Conservation (phyloP, 2,888 invertebrate genomes). For the Sycophila texana region DNA sequence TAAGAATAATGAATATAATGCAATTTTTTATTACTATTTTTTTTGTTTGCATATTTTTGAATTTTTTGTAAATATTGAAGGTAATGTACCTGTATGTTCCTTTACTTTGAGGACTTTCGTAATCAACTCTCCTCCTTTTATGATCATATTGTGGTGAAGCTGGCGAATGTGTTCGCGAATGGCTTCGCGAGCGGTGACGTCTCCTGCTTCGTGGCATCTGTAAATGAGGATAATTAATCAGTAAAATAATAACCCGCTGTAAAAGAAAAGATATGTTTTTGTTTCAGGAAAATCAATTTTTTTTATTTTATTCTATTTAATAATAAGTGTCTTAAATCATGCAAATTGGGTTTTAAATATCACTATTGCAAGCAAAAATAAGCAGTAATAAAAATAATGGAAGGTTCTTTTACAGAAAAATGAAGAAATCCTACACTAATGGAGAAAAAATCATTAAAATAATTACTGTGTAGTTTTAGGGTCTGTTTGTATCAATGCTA, state of each 20-base stretch:
- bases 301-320: neutral
- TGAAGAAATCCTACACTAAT: neutral
- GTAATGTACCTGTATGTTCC: slow-evolving; percentile 80
- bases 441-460: neutral
- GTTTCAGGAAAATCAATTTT: slow-evolving; percentile 1
- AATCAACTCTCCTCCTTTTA: slow-evolving; percentile 85
- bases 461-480: too few relatives aligned
- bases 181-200: slow-evolving; percentile 85
- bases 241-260: neutral
- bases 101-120: slow-evolving; percentile 79
- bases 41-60: too few relatives aligned
- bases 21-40: too few relatives aligned
- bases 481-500: neutral
- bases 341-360: neutral
- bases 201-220: slow-evolving; percentile 91
- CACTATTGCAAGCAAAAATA: neutral
- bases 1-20: too few relatives aligned
- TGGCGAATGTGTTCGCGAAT: slow-evolving; percentile 76
- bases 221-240: slow-evolving; percentile 11
- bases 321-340: slow-evolving; percentile 20
- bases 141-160: slow-evolving; percentile 79
- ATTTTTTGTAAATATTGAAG: too few relatives aligned
- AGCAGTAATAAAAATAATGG: slow-evolving; percentile 11
- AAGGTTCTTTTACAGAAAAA: neutral
- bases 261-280: neutral